Percentiles rank a stretch among this genome's conserved stretches.
Evolutionary conservation across 1,140 invertebrate genomes (phyloP).

Genomic region (Euschistus heros): DNA sequence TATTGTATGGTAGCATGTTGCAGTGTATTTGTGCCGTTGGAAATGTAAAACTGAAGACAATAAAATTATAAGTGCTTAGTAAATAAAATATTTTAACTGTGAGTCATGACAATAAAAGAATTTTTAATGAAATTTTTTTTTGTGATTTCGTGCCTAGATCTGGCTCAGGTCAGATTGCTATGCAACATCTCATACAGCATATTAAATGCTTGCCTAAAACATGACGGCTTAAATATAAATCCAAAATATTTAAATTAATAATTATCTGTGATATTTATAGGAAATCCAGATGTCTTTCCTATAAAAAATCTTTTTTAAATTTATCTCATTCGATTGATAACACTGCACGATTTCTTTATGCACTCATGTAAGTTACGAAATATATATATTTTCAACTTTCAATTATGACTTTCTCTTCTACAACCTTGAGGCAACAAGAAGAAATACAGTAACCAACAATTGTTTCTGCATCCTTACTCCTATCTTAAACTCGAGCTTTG

Average conservation of each 20-base stretch:
- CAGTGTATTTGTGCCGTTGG: neutral
- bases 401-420: too few relatives aligned
- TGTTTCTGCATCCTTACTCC: too few relatives aligned
- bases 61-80: constrained; percentile 9
- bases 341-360: too few relatives aligned
- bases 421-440: too few relatives aligned
- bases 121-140: neutral
- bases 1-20: neutral
- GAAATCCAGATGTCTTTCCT: neutral
- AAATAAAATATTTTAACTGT: neutral
- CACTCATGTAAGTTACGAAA: too few relatives aligned
- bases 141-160: constrained; percentile 8
- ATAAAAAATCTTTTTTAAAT: neutral
- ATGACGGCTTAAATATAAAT: neutral
- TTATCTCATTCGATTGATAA: neutral
- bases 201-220: neutral
- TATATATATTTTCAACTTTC: too few relatives aligned
- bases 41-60: neutral
- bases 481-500: too few relatives aligned
- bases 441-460: too few relatives aligned
- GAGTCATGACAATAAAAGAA: constrained; percentile 8
- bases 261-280: neutral
- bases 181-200: neutral
- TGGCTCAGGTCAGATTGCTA: neutral
- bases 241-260: neutral